Base-by-base conservation (phyloP, 2,888 invertebrate genomes). In the Drosophila conformis region DNA sequence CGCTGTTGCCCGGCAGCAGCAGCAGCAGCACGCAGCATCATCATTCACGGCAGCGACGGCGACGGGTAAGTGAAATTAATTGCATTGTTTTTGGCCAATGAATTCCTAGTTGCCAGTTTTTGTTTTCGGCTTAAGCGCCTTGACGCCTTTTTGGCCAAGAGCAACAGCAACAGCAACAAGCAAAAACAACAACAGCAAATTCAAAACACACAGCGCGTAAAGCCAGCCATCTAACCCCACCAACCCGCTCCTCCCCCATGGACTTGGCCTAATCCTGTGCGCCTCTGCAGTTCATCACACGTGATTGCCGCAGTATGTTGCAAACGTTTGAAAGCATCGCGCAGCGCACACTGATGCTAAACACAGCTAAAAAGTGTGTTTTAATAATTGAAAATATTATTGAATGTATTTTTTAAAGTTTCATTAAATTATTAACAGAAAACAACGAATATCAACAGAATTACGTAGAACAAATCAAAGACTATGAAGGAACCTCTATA, bases 21-120 rank as follows among this genome's bases (percentile, higher is more conserved):
- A 46, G 52, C 69, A 76, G 11, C 75, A 73, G 21, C 80, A 76
- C 56, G 54, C 74, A 79, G 53, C 81, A 73, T 69, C 79, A 74
- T 82, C 83, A 81, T 82, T 79, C 87, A 76, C 81, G 76, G 74
- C 59, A 62, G 78, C 78, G 67, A 73, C 71, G 72, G 74, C 83
- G 79, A 85, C 81, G 89, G 83, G 91, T 91, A 91, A 92, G 92
- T 92, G 90, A 92, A 92, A 92, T 92, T 91, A 91, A 91, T 92
- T 91, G 92, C 91, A 90, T 87, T 92, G 90, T 91, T 91, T 90
- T 91, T 90, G 84, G 83, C 85, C 91, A 90, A 90, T 91, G 88
- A 88, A 87, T 90, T 90, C 82, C 83, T 89, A 78, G 78, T 88
- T 84, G 79, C 74, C 82, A 79, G 83, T 89, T 90, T 87, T 91